Evolutionary conservation across 2,888 invertebrate species (phyloP).

Genomic region (Urechis unicinctus): DNA sequence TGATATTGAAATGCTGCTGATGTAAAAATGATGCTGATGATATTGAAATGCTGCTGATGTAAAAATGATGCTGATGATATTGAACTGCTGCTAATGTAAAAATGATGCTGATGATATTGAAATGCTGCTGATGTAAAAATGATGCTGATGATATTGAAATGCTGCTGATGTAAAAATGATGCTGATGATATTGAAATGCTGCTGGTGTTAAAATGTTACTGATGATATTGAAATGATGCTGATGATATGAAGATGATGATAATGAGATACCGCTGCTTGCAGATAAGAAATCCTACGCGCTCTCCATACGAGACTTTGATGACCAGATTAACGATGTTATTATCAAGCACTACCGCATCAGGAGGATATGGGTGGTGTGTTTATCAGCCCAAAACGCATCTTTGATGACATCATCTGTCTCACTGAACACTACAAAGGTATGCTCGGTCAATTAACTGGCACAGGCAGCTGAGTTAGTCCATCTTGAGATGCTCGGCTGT

Average conservation of each 20-base stretch:
- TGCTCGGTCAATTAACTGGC: no score
- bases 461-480: no score
- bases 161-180: background rate
- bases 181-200: background rate
- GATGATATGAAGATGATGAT: slow-evolving; percentile 81
- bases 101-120: no score
- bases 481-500: slow-evolving; percentile 83
- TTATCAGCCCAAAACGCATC: slow-evolving; percentile 94
- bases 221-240: slow-evolving; percentile 68
- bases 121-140: no score
- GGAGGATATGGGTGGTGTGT: slow-evolving; percentile 83
- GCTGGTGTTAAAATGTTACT: background rate
- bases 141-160: no score
- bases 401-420: slow-evolving; percentile 87
- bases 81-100: no score
- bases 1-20: no score
- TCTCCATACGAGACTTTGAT: slow-evolving; percentile 23
- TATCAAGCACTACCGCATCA: slow-evolving; percentile 83
- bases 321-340: slow-evolving; percentile 13
- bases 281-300: slow-evolving; percentile 21
- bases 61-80: background rate
- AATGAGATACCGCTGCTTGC: background rate
- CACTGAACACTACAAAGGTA: slow-evolving; percentile 92
- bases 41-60: no score
- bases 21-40: no score